Base-by-base conservation (phyloP, 2,113 vertebrate species). In the Hippopotamus amphibius region DNA sequence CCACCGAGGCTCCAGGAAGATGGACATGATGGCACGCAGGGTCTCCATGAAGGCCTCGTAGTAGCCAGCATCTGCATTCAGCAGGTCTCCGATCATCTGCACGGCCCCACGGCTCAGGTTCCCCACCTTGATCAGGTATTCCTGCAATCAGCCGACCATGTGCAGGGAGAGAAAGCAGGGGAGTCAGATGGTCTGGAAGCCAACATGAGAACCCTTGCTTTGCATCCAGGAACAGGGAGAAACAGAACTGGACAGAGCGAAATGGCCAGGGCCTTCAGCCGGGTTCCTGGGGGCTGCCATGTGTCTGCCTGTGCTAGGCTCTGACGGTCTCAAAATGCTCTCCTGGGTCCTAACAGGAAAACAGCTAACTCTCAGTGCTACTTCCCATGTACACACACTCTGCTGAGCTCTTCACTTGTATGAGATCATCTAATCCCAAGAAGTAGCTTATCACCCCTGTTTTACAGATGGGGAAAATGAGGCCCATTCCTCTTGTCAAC, bases 51-150 rank as follows among this genome's bases (percentile, higher is more conserved):
- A 97, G 83, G 95, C 77, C 28, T 96, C 6, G 1, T 96, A 96
- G 82, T 97, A 97, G 61, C 86, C 83, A 1, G 83, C 68, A 26
- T 97, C 92, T 2, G 50, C 28, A 13, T 96, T 97, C 55, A 97
- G 13, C 86, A 97, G 30, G 66, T 97, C 95, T 0, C 88, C 94
- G 4, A 97, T 95, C 96, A 97, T 97, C 84, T 95, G 93, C 68
- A 97, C 77, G 1, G 97, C 92, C 24, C 95, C 94, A 0, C 13
- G 88, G 71, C 97, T 98, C 88, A 98, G 86, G 17, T 97, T 97
- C 41, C 93, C 96, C 50, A 96, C 92, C 71, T 96, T 97, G 48
- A 95, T 79, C 81, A 98, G 92, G 68, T 81, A 97, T n/a, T 97
- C 90, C 98, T 97, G 85, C 80, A 55, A 46, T 24, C 72, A 28